These are phyloP conservation scores for Zootermopsis nevadensis DNA, from an alignment of 2,888 invertebrate genomes.

Conservation along the genomic window DNA sequence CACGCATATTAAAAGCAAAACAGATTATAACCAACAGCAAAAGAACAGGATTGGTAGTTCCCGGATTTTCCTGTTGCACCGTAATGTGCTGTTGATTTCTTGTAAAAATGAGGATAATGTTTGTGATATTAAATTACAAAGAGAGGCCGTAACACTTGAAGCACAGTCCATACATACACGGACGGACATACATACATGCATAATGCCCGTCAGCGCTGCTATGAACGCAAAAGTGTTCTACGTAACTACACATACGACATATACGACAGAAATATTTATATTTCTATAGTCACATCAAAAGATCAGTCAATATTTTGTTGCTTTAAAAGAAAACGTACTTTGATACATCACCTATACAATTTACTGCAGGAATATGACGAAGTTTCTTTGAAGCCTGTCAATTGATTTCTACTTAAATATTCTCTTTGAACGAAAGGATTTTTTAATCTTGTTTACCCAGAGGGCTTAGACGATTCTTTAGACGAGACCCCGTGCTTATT, in stretches of 20 bases:
- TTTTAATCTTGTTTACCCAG: background rate
- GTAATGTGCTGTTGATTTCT: too few species aligned
- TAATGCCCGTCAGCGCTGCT: too few species aligned
- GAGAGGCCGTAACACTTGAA: too few species aligned
- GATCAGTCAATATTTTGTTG: background rate
- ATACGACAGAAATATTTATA: background rate
- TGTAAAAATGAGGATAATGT: too few species aligned
- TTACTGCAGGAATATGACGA: background rate
- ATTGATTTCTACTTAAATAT: background rate
- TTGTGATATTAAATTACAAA: too few species aligned
- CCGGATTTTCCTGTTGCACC: too few species aligned
- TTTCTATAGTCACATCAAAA: background rate
- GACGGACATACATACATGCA: too few species aligned
- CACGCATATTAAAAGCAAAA: too few species aligned
- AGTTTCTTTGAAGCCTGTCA: background rate
- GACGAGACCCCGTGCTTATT: background rate
- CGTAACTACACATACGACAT: background rate
- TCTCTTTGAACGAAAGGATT: background rate
- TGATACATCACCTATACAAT: background rate
- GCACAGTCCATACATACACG: too few species aligned
- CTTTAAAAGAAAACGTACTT: background rate
- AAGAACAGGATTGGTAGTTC: too few species aligned
- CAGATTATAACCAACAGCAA: too few species aligned
- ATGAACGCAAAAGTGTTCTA: background rate
- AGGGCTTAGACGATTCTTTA: background rate